Base-by-base conservation (phyloP, 2,113 vertebrate species). In the Elephantulus edwardii region DNA sequence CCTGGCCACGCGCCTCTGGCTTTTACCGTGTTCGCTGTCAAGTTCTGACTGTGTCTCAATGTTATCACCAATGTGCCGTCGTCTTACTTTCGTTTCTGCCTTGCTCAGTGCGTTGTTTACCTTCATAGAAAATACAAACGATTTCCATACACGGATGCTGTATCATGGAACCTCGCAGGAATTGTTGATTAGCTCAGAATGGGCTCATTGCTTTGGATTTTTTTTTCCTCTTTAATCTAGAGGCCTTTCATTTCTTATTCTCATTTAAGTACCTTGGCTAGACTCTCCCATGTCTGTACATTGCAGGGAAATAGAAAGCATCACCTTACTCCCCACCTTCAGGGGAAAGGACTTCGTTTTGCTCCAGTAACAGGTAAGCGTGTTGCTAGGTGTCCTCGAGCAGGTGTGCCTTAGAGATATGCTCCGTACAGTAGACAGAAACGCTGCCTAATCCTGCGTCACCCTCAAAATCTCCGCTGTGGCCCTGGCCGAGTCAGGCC, bases 291-390 rank as follows among this genome's bases (percentile, higher is more conserved):
- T n/a, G n/a, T n/a, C n/a, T 4, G 92, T 50, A 3, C 42, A 20
- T 0, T 2, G 12, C 4, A 3, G 0, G 2, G 48, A 11, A 0
- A 0, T 0, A 3, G 0, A 0, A 13, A 19, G 3, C 33, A 1
- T 0, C 46, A 20, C 1, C 66, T 6, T 1, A 10, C 0, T 58
- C 62, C 42, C 0, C 5, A 17, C 2, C 33, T 1, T 0, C 0
- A 26, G 7, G 30, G 2, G 0, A 6, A 11, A 9, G 9, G 14
- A 1, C 1, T 77, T 6, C 0, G 2, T 58, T 70, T 44, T 9
- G 30, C 42, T 33, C 11, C 26, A 3, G n/a, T n/a, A n/a, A n/a
- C n/a, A n/a, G n/a, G n/a, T n/a, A n/a, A n/a, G n/a, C n/a, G n/a
- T n/a, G n/a, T n/a, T n/a, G n/a, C n/a, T n/a, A n/a, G n/a, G n/a